These are phyloP conservation scores for Phymorhynchus buccinoides DNA, from an alignment of 1,140 invertebrate species.

Conservation along the genomic window DNA sequence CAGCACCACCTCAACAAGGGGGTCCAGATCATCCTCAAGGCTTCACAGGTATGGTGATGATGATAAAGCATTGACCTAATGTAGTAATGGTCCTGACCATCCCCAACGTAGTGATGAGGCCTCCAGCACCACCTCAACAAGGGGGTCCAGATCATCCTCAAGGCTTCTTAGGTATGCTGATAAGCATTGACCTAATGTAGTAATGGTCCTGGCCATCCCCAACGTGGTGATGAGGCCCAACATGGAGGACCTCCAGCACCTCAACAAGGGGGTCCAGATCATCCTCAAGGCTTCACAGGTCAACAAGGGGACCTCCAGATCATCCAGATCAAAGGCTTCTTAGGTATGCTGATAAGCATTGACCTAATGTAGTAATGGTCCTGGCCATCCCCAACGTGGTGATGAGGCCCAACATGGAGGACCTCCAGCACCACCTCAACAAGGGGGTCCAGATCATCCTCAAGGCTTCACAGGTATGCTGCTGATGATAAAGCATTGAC, in stretches of 20 bases:
- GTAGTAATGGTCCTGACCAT: constrained; percentile 85
- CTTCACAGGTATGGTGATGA: constrained; percentile 67
- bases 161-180: constrained; percentile 68
- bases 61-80: too few relatives aligned
- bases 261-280: constrained; percentile 79
- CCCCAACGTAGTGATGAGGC: constrained; percentile 88
- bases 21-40: constrained; percentile 72
- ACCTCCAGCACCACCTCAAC: constrained; percentile 91
- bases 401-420: constrained; percentile 89
- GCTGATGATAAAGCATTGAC: too few relatives aligned
- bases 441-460: constrained; percentile 76
- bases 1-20: constrained; percentile 88
- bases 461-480: constrained; percentile 68
- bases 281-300: constrained; percentile 71
- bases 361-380: constrained; percentile 80
- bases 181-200: too few relatives aligned
- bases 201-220: constrained; percentile 88
- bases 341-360: too few relatives aligned
- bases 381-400: constrained; percentile 90
- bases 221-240: constrained; percentile 89
- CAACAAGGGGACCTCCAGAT: too few relatives aligned
- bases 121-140: constrained; percentile 90
- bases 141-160: constrained; percentile 74
- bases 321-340: too few relatives aligned
- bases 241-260: constrained; percentile 92